Evolutionary conservation across 1,140 invertebrate species (phyloP), one percentile per base, ranked within the genome.

Genomic region (Anastrepha obliqua): DNA sequence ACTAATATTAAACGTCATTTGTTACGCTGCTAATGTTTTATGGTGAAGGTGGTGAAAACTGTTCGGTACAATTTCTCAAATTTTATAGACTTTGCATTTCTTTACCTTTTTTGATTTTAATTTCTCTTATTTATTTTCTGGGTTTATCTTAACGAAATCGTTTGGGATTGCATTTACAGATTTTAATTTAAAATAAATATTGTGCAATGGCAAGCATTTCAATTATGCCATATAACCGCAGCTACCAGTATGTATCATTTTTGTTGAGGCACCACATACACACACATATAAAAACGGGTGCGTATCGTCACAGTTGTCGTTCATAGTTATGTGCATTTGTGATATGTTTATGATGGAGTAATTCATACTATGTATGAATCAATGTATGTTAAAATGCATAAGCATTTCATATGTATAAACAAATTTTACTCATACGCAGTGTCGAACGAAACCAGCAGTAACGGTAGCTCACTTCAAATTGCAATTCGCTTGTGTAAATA

Each of bases 131-230:
- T 74, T 74, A 74, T 74, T 74, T 44, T 42, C 4, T 74, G 2
- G 42, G 3, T 17, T 74, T 44, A 42, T 39, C 42, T 47, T 39
- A 47, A 39, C 42, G 42, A 74, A 74, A 44, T 74, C 42, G 42
- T 39, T 44, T 13, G 67, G 9, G 67, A 74, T 74, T 74, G 42
- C 67, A 74, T 74, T 74, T 74, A 42, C 42, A 74, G 67, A 74
- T 74, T 74, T 74, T 74, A 74, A 74, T 74, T 74, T 74, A 74
- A 74, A 74, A 17, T 39, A 74, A 74, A 74, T 74, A 74, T 74
- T 74, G 39, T 74, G 39, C 42, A 42, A 74, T 47, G 17, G 67
- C 9, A 17, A n/a, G 67, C 5, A 44, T 74, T 74, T 74, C 67
- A 74, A 74, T 74, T 74, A 74, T 74, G 17, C 67, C 67, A 44